Base-by-base conservation (phyloP, 2,888 invertebrate genomes). In the Corbicula japonica region DNA sequence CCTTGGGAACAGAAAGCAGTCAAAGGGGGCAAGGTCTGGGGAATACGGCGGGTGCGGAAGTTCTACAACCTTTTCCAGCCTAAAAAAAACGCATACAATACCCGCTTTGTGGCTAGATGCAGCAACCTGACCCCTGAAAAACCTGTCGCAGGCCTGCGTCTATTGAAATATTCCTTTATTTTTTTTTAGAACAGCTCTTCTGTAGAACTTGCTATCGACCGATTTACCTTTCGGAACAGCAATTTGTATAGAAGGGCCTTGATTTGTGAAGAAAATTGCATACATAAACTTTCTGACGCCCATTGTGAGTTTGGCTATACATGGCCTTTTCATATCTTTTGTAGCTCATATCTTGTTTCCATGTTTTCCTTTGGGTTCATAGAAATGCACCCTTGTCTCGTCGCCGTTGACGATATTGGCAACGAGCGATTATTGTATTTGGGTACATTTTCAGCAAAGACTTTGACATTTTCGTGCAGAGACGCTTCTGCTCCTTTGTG, bases 1-100 rank as follows among this genome's bases (percentile, higher is more conserved):
- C 56, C 60, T 74, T 48, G n/a, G 73, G 48, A 74, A 74, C n/a
- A 66, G 41, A 44, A 66, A 74, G 61, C n/a, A 60, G 48, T 76
- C 62, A 44, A 69, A 76, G 56, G 75, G 75, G 62, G 46, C 69
- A 41, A 76, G 23, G 48, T 69, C 62, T 52, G 76, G 65, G 2
- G 41, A 71, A 52, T 41, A 60, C n/a, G 70, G 58, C 28, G 70
- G 61, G 38, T 66, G 77, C 4, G 44, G 72, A 15, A 68, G 72
- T 60, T 63, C 77, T 18, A 52, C 41, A 30, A 70, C 60, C 46
- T 73, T 69, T 46, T 62, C 56, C 52, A 56, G 61, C 63, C 69
- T 46, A 61, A 65, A 60, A 73, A 71, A 58, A 21, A 65, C 60
- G 23, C 34, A 60, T 35, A 63, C 71, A 71, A 76, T 46, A 30